Evolutionary conservation across 2,797 vertebrate species (phyloP).

Genomic region (Tarsius wallacei): DNA sequence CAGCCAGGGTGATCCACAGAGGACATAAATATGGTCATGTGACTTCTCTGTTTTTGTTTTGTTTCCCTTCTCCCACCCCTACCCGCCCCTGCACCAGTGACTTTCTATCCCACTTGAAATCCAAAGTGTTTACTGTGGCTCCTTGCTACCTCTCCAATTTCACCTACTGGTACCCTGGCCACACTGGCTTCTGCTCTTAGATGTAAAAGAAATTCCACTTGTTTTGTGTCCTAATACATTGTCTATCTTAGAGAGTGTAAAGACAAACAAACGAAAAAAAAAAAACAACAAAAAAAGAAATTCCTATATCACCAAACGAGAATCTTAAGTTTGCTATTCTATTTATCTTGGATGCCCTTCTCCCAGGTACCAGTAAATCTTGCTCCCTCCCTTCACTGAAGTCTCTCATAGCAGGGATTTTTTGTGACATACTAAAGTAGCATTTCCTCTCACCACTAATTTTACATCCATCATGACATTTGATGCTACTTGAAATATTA

Average conservation of each 20-base stretch:
- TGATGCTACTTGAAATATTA: background rate
- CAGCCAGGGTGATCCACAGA: background rate
- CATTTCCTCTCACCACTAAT: background rate
- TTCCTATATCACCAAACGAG: background rate
- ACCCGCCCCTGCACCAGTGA: no score
- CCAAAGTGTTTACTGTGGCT: background rate
- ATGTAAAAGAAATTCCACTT: background rate
- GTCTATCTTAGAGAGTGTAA: no score
- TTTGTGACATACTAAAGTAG: background rate
- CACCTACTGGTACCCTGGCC: background rate
- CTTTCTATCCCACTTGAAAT: background rate
- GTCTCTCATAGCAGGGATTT: background rate
- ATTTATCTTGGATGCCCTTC: background rate
- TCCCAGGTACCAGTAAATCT: background rate
- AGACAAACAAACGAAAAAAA: no score
- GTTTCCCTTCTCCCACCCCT: no score
- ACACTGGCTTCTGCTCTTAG: background rate
- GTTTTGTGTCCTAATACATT: no score
- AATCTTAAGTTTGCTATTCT: background rate
- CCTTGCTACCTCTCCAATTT: background rate
- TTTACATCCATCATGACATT: background rate
- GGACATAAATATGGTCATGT: background rate
- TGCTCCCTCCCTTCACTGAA: background rate
- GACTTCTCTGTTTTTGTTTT: background rate
- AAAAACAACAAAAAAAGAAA: background rate